Evolutionary conservation across 2,113 vertebrate genomes (phyloP).

Genomic region (Barnardius zonarius): DNA sequence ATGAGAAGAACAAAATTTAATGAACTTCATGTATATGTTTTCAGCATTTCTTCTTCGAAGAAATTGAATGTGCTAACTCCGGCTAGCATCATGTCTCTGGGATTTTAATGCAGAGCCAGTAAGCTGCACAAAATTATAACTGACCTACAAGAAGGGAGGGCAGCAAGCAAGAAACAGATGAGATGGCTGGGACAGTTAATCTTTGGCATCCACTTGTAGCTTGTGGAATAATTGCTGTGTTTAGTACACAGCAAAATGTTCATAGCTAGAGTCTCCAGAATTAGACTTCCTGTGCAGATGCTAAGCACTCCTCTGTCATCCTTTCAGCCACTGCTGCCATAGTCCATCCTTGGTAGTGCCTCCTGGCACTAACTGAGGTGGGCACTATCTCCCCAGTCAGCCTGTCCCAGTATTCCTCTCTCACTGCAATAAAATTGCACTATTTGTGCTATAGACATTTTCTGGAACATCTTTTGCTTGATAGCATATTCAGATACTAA

Average conservation of each 20-base stretch:
- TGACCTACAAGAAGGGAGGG: background rate
- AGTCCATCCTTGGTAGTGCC: background rate
- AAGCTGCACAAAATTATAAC: background rate
- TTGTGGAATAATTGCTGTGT: background rate
- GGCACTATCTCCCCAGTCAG: background rate
- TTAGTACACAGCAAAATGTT: background rate
- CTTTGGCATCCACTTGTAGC: background rate
- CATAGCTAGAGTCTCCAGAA: background rate
- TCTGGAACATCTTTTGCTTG: background rate
- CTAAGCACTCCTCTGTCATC: background rate
- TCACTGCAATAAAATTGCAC: background rate
- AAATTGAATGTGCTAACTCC: background rate
- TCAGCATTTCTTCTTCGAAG: background rate
- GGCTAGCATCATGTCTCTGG: background rate
- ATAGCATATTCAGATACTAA: background rate
- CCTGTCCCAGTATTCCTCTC: background rate
- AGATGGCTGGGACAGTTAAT: background rate
- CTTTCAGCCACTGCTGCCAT: background rate
- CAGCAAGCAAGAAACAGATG: background rate
- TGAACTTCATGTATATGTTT: background rate
- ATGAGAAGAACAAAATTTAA: background rate
- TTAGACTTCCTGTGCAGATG: background rate
- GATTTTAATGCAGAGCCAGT: background rate
- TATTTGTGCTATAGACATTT: background rate
- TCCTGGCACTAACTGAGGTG: background rate